A percentile compares a stretch with the other conserved stretches of the same genome.
phyloP scores from a whole-genome alignment of 2,888 invertebrate species.

The Lissonota sp. region DNA sequence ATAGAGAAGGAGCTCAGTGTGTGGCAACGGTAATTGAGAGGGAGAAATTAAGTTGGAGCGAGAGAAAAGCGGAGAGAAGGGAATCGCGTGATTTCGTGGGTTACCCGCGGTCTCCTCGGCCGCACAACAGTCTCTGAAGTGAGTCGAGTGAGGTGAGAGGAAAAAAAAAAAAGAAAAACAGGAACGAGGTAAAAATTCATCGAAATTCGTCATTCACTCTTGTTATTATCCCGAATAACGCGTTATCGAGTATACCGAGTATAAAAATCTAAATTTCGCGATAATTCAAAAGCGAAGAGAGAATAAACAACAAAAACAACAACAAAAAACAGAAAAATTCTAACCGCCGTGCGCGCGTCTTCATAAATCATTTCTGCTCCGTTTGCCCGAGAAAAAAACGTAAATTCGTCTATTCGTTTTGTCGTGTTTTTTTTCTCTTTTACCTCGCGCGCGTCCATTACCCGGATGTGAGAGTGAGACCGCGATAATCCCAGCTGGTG shows the following conservation, averaged over 20 bases:
- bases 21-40: conserved; percentile 5
- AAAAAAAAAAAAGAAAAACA: too few relatives aligned
- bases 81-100: conserved; percentile 46
- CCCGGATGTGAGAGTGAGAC: conserved; percentile 14
- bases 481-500: conserved; percentile 22
- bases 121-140: conserved; percentile 29
- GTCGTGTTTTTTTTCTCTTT: conserved; percentile 4
- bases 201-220: conserved; percentile 13
- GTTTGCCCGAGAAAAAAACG: conserved; percentile 17
- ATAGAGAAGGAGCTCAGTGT: conserved; percentile 27
- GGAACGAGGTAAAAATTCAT: conserved; percentile 9
- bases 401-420: neutral
- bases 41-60: neutral
- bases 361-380: conserved; percentile 46
- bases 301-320: conserved; percentile 5
- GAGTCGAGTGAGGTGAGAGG: neutral
- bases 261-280: neutral
- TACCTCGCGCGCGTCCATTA: conserved; percentile 34
- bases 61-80: conserved; percentile 11
- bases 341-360: conserved; percentile 49
- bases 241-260: conserved; percentile 13
- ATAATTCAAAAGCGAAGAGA: conserved; percentile 18
- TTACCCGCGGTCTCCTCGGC: neutral
- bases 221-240: conserved; percentile 20
- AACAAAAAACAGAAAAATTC: conserved; percentile 8